These are phyloP conservation scores for Adelphocoris suturalis DNA, from an alignment of 2,888 invertebrate species.

Conservation along the genomic window DNA sequence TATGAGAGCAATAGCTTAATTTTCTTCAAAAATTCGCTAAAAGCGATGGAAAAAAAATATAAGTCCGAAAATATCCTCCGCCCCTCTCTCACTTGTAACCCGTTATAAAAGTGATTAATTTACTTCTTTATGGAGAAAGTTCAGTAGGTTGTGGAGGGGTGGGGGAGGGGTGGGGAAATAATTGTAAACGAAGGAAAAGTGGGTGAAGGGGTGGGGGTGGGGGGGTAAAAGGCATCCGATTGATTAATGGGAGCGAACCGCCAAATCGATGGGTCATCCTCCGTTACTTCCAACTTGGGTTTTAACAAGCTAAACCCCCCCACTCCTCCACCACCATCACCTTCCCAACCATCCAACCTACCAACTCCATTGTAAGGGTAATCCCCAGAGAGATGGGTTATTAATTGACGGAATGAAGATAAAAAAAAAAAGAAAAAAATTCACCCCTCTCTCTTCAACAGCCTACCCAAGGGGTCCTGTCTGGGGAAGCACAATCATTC, in stretches of 20 bases:
- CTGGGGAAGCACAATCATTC: background rate
- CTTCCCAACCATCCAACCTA: background rate
- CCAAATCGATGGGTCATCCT: conserved; percentile 39
- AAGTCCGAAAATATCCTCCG: no score
- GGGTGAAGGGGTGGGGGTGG: background rate
- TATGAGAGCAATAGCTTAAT: no score
- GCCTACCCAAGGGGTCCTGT: background rate
- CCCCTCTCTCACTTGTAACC: background rate
- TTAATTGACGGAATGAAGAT: conserved; percentile 10
- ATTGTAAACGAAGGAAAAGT: conserved; percentile 7
- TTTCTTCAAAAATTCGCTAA: no score
- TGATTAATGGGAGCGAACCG: conserved; percentile 32
- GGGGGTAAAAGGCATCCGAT: conserved; percentile 22
- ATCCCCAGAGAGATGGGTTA: conserved; percentile 17
- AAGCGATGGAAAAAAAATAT: no score
- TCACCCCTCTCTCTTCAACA: background rate
- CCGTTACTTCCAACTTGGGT: conserved; percentile 35
- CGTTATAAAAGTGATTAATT: conserved; percentile 25
- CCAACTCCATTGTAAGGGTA: conserved; percentile 29
- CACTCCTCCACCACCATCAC: background rate
- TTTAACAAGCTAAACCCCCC: conserved; percentile 11
- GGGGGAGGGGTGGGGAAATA: background rate
- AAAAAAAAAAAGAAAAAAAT: background rate
- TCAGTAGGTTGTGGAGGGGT: no score
- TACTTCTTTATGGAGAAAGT: conserved; percentile 4